phyloP scores from a whole-genome alignment of 2,888 invertebrate genomes.

The Drosophila fulvimacula region DNA sequence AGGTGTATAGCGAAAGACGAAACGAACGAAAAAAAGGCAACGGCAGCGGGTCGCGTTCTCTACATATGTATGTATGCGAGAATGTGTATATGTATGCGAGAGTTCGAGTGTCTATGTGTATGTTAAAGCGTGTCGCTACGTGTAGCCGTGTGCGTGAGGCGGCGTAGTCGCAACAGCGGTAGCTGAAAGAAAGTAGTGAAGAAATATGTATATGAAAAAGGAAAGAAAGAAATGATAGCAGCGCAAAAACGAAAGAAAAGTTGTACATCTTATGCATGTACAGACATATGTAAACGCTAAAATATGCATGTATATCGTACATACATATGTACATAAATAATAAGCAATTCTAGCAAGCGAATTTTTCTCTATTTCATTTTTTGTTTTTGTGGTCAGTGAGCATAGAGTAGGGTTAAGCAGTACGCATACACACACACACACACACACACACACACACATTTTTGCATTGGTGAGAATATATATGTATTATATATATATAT shows the following conservation, averaged over 20 bases:
- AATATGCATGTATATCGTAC: conserved; percentile 3
- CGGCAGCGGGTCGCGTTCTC: conserved; percentile 59
- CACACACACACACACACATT: too few species aligned
- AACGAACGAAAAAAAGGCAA: conserved; percentile 61
- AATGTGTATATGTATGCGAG: conserved; percentile 18
- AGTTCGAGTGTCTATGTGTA: conserved; percentile 1
- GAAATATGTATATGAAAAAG: conserved; percentile 57
- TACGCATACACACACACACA: conserved; percentile 19
- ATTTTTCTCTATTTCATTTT: conserved; percentile 19
- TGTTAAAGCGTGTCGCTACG: conserved; percentile 32
- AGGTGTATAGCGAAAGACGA: conserved; percentile 72
- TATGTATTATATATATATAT: too few species aligned
- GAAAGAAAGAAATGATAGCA: conserved; percentile 67
- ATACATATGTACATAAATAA: conserved; percentile 24
- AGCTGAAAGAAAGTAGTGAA: conserved; percentile 73
- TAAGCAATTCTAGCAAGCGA: conserved; percentile 37
- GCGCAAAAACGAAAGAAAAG: conserved; percentile 58
- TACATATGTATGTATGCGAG: conserved; percentile 22
- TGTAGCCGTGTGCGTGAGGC: conserved; percentile 61
- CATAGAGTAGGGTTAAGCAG: conserved; percentile 32
- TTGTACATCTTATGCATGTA: conserved; percentile 43
- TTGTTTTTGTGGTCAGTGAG: conserved; percentile 41
- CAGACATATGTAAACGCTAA: conserved; percentile 10
- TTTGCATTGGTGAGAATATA: too few species aligned
- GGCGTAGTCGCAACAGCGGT: conserved; percentile 55